Percentiles rank a stretch among this genome's conserved stretches.
Evolutionary conservation across 2,888 invertebrate species (phyloP).

Genomic region (Elysia crispata): DNA sequence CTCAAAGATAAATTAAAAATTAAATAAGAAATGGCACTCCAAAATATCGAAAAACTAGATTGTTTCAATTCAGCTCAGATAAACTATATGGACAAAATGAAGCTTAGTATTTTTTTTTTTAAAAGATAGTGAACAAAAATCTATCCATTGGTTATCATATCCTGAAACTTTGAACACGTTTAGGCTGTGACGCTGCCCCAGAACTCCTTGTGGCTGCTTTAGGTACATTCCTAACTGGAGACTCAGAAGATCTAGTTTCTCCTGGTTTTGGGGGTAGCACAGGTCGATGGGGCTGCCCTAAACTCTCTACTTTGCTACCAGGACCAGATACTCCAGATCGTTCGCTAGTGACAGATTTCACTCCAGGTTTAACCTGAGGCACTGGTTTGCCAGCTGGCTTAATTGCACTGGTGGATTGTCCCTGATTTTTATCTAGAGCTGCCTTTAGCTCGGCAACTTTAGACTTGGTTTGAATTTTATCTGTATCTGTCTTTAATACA

Average conservation of each 20-base stretch:
- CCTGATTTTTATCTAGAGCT: conserved; percentile 2
- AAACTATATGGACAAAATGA: too few relatives aligned
- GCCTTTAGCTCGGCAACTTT: neutral
- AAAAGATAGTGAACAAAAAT: neutral
- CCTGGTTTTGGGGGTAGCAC: conserved; percentile 43
- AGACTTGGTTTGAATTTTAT: neutral
- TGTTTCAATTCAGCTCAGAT: neutral
- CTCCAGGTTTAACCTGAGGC: neutral
- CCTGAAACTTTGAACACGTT: conserved; percentile 47
- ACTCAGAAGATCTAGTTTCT: neutral
- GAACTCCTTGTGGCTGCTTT: neutral
- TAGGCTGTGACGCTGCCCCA: conserved; percentile 26
- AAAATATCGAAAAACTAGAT: neutral
- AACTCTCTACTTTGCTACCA: neutral
- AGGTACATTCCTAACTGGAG: too few relatives aligned
- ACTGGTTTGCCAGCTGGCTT: neutral
- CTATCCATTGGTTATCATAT: conserved; percentile 32
- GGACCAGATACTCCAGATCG: neutral
- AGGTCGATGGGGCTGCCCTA: conserved; percentile 14
- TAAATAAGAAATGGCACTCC: too few relatives aligned
- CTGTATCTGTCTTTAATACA: neutral
- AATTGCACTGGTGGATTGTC: neutral
- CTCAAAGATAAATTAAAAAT: too few relatives aligned
- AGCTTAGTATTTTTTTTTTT: too few relatives aligned
- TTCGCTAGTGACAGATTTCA: neutral